These are phyloP conservation scores for Hestina assimilis DNA, from an alignment of 1,140 invertebrate genomes.

Conservation along the genomic window DNA sequence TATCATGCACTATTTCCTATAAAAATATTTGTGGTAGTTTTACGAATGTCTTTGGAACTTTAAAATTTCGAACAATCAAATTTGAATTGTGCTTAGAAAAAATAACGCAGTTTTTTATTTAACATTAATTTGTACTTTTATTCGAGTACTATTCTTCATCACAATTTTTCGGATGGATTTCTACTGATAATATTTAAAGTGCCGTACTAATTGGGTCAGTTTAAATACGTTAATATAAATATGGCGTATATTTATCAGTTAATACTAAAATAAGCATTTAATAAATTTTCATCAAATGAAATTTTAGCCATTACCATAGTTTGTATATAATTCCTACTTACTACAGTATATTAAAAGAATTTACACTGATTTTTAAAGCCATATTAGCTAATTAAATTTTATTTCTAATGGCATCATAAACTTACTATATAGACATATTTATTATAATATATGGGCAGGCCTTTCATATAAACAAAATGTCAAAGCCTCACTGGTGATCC, in stretches of 20 bases:
- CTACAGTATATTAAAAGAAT: not conserved
- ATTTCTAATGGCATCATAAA: no score
- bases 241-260: not conserved
- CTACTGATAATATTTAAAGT: not conserved
- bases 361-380: no score
- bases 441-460: no score
- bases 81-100: not conserved
- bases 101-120: not conserved
- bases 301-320: not conserved
- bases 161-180: not conserved
- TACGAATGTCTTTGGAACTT: not conserved
- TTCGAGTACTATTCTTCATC: slow-evolving; percentile 3
- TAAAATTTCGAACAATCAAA: not conserved
- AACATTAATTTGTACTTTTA: slow-evolving; percentile 7
- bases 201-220: not conserved
- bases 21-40: not conserved
- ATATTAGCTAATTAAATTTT: no score
- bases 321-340: not conserved
- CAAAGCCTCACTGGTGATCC: not conserved
- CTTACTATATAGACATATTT: no score
- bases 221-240: not conserved
- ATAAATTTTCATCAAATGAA: not conserved
- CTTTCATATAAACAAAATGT: no score
- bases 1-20: not conserved
- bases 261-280: not conserved